Evolutionary conservation across 1,140 invertebrate genomes (phyloP).

Genomic region (Pygmarrhopalites habei): DNA sequence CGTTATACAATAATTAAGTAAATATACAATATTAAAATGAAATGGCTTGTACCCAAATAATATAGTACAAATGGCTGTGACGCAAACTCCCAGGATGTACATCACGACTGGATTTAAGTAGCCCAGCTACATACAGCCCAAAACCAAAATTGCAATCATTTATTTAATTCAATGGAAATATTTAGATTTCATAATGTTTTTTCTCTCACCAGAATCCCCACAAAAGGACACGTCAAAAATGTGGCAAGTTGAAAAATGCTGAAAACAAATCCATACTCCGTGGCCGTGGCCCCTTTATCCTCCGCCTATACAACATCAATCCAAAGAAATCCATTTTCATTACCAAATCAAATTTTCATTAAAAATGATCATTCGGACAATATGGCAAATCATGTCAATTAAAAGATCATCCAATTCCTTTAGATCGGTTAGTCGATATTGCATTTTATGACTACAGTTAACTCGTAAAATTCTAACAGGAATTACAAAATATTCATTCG

Average conservation of each 20-base stretch:
- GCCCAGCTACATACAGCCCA: conserved; percentile 53
- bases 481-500: no score
- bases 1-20: conserved; percentile 41
- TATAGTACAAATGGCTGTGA: conserved; percentile 54
- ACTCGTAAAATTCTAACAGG: no score
- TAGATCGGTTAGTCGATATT: no score
- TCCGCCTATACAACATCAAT: no score
- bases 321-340: no score
- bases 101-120: conserved; percentile 73
- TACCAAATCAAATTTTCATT: no score
- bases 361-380: no score
- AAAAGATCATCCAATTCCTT: no score
- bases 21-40: not conserved
- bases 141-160: conserved; percentile 47
- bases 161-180: not conserved
- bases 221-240: conserved; percentile 77
- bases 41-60: conserved; percentile 46
- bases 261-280: conserved; percentile 86
- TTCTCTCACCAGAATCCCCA: conserved; percentile 67
- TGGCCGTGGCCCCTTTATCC: conserved; percentile 72
- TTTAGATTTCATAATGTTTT: not conserved
- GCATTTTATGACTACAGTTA: no score
- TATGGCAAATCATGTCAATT: no score
- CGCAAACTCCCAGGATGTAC: conserved; percentile 79
- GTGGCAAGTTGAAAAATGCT: conserved; percentile 85